Base-by-base conservation (phyloP, 2,113 vertebrate genomes). In the Ellobius talpinus region DNA sequence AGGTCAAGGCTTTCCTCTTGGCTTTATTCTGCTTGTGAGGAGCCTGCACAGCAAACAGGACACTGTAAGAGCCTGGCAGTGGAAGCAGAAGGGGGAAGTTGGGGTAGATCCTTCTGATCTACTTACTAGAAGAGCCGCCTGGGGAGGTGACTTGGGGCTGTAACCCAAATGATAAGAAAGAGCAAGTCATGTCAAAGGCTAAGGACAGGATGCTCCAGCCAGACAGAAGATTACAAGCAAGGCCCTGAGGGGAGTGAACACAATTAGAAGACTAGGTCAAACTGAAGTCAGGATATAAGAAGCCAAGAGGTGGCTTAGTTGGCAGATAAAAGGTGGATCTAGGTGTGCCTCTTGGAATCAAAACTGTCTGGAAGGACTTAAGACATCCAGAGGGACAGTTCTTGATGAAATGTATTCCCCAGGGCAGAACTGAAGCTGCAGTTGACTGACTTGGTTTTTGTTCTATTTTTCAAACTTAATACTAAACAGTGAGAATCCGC, bases 361-460 rank as follows among this genome's bases (percentile, higher is more conserved):
- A 26, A 76, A 81, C 23, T 87, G 91, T 94, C 84, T 72, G 19
- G 65, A 91, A 91, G 42, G 65, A 68, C 63, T 66, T 79, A 17
- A 0, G 72, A 68, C 72, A 84, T 89, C 36, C 74, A 58, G 9
- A 95, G 52, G 66, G 58, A 31, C 19, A 55, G 12, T 78, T 89
- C 66, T 93, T 79, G 36, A 29, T 87, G 73, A 93, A 73, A 88
- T 42, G 36, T 31, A 16, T 81, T 87, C 58, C 33, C 19, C 8
- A 65, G 52, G 17, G 68, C 2, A 74, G 26, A 65, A 63, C 45
- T 87, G 10, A 88, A 50, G 70, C 12, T 86, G 87, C 33, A 88
- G 1, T 26, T 68, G 31, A 47, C 33, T 81, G 8, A 76, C 65
- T 16, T 89, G 47, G 26, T 72, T 86, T 52, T 58, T 45, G 4